Percentiles rank a stretch among this genome's conserved stretches.
Evolutionary conservation across 2,888 invertebrate genomes (phyloP).

Genomic region (Leucoma salicis): DNA sequence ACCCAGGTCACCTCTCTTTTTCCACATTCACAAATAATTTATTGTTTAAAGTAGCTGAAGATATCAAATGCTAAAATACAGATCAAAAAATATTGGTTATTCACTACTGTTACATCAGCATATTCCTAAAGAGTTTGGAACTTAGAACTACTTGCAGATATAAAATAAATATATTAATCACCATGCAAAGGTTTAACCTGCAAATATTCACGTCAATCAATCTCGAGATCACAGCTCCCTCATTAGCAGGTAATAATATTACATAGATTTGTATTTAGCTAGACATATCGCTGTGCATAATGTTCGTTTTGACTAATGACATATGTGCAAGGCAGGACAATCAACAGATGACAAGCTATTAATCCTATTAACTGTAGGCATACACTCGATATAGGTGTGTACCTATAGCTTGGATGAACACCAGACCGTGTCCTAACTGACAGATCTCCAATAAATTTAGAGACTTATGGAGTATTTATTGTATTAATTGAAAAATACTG

Average conservation of each 20-base stretch:
- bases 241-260: constrained; percentile 55
- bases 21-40: too few species aligned
- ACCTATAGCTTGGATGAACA: constrained; percentile 38
- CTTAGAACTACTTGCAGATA: too few species aligned
- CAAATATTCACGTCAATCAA: constrained; percentile 37
- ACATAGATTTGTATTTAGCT: constrained; percentile 30
- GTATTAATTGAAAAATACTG: too few species aligned
- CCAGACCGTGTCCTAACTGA: constrained; percentile 28
- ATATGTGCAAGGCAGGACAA: constrained; percentile 55
- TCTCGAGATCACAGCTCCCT: constrained; percentile 53
- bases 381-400: constrained; percentile 24
- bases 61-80: too few species aligned
- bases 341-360: constrained; percentile 75
- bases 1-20: too few species aligned
- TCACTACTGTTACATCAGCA: too few species aligned
- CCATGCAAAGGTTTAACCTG: too few species aligned
- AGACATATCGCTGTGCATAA: constrained; percentile 34
- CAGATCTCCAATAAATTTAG: constrained; percentile 26
- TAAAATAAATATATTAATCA: too few species aligned
- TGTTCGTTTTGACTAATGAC: constrained; percentile 68
- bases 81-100: too few species aligned
- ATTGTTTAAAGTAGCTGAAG: too few species aligned
- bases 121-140: too few species aligned
- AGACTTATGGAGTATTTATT: too few species aligned
- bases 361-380: constrained; percentile 65